A percentile compares a stretch with the other conserved stretches of the same genome.
phyloP scores from a whole-genome alignment of 2,888 invertebrate species.

The Ichneumon xanthorius region DNA sequence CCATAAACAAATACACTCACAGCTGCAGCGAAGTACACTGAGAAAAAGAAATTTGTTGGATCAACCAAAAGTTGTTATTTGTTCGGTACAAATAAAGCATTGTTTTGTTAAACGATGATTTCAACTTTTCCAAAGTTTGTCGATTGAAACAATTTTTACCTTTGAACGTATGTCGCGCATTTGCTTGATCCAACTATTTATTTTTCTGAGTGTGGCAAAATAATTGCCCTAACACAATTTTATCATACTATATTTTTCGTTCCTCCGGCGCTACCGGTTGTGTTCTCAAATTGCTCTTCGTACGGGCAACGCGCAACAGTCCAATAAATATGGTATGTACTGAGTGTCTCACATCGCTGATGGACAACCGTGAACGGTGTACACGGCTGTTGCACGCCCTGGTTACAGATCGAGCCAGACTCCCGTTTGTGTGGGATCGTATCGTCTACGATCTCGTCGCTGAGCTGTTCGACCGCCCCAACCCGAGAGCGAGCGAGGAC shows the following conservation, averaged over 20 bases:
- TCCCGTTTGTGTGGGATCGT: neutral
- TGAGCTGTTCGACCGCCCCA: neutral
- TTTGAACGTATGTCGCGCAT: too few species aligned
- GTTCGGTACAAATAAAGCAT: too few species aligned
- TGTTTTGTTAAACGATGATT: too few species aligned
- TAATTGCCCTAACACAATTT: constrained; percentile 12
- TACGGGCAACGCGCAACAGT: constrained; percentile 6
- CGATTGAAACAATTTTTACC: too few species aligned
- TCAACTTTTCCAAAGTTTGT: too few species aligned
- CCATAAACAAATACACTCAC: neutral
- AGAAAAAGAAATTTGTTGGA: too few species aligned
- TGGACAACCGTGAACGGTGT: neutral
- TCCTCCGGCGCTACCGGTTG: neutral
- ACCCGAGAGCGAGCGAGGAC: neutral
- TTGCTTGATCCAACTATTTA: too few species aligned
- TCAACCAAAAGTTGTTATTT: too few species aligned
- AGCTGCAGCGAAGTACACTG: neutral
- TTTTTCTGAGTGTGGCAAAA: neutral
- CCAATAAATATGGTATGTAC: neutral
- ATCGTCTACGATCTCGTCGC: constrained; percentile 28
- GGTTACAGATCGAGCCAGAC: neutral
- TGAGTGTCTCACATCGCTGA: neutral
- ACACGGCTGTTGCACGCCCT: constrained; percentile 18
- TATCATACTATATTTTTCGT: neutral
- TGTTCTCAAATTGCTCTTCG: constrained; percentile 12